Base-by-base conservation (phyloP, 1,140 invertebrate genomes). In the Acromyrmex heyeri region DNA sequence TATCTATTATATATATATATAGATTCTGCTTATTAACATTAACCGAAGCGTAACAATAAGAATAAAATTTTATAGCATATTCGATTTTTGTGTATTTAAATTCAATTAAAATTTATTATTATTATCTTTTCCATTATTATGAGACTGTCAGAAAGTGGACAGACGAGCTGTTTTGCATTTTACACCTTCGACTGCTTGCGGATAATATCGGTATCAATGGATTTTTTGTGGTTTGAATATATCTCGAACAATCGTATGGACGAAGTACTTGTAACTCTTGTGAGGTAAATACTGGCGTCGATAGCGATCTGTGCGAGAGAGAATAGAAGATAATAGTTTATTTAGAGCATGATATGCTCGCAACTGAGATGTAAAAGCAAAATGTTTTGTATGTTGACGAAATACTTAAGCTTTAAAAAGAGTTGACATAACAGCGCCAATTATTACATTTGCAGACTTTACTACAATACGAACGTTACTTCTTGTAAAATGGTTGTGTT, bases 151-250 rank as follows among this genome's bases (percentile, higher is more conserved):
- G 27, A 76, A 30, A 64, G 14, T 27, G 24, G 1, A 75, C 6
- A 7, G 12, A 14, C n/a, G 34, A 38, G 2, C 0, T 16, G 34
- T 76, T 16, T 75, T 59, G 53, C 21, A 38, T 38, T 75, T 61
- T 34, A 8, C 10, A 27, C 10, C 3, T 77, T 44, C 12, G 14
- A 75, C n/a, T 21, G 2, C 38, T 24, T 3, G 18, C 27, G 1
- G 30, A 62, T 77, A 21, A 62, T 14, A 27, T 48, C 38, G 14
- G 18, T 1, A 12, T 53, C 34, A 38, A 4, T 53, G 6, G 2
- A 14, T 64, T n/a, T 77, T 77, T 24, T 77, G 21, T 38, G 8
- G 18, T n/a, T 21, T 27, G 27, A 61, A 27, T 76, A 69, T 69
- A 12, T 53, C n/a, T 79, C 7, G 61, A 53, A 53, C 21, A 16